Evolutionary conservation across 2,797 vertebrate genomes (phyloP).

Genomic region (Poeciliopsis paucimaculata): DNA sequence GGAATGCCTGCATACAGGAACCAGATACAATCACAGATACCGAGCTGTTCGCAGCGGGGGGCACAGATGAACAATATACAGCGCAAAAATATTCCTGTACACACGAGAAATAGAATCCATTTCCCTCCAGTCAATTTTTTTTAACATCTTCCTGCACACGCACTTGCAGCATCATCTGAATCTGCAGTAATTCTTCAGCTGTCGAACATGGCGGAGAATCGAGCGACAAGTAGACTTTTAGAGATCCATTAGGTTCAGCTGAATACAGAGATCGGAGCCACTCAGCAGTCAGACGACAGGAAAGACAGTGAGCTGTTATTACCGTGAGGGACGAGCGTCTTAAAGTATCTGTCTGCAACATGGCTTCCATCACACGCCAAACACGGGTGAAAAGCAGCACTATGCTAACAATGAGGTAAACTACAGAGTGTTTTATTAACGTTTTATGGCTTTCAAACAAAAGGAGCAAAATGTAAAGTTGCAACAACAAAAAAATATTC

Average conservation of each 20-base stretch:
- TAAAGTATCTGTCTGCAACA: conserved; percentile 26
- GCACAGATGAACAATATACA: conserved; percentile 36
- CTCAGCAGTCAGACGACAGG: conserved; percentile 56
- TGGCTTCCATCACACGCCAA: conserved; percentile 29
- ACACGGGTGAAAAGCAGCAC: background rate
- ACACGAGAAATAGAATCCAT: conserved; percentile 21
- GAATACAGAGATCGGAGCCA: conserved; percentile 49
- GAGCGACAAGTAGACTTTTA: conserved; percentile 31
- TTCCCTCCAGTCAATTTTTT: conserved; percentile 11
- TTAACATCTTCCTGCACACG: conserved; percentile 9
- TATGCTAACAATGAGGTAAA: background rate
- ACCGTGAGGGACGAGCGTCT: conserved; percentile 46
- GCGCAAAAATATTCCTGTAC: conserved; percentile 14
- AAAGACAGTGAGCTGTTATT: conserved; percentile 56
- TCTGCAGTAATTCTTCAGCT: conserved; percentile 13
- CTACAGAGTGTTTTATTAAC: background rate
- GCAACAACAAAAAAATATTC: background rate
- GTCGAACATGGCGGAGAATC: conserved; percentile 5
- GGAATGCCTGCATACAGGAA: conserved; percentile 22
- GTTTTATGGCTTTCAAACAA: background rate
- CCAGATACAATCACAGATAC: conserved; percentile 55
- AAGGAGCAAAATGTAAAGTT: background rate
- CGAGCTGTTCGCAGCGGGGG: conserved; percentile 29
- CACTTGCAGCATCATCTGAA: conserved; percentile 7
- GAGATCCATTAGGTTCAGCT: conserved; percentile 60